These are phyloP conservation scores for Diaperis boleti DNA, from an alignment of 2,888 invertebrate genomes.

Conservation along the genomic window DNA sequence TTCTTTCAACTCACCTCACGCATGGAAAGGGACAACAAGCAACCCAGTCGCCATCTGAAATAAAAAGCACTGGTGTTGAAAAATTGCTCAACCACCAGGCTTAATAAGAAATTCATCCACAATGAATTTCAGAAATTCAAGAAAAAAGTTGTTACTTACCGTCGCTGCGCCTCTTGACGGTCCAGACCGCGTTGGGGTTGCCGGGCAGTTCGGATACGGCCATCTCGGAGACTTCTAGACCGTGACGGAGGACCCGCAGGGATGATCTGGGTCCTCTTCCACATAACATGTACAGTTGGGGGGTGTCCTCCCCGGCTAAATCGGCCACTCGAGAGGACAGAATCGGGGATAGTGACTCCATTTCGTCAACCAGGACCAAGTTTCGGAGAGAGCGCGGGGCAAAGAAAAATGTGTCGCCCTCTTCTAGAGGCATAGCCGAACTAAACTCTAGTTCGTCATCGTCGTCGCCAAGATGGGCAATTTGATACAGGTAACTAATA, in stretches of 20 bases:
- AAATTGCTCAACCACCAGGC: slow-evolving; percentile 73
- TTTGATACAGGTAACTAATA: slow-evolving; percentile 93
- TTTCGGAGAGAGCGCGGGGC: slow-evolving; percentile 94
- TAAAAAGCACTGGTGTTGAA: slow-evolving; percentile 90
- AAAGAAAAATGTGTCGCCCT: slow-evolving; percentile 99
- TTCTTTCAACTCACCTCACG: slow-evolving; percentile 46
- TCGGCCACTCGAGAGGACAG: slow-evolving; percentile 86
- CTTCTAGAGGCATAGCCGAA: slow-evolving; percentile 97
- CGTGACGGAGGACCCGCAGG: slow-evolving; percentile 92
- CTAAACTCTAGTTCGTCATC: slow-evolving; percentile 99
- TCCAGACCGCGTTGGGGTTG: slow-evolving; percentile 99
- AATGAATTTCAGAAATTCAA: slow-evolving; percentile 33
- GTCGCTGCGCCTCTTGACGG: slow-evolving; percentile 95
- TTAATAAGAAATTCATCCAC: slow-evolving; percentile 56
- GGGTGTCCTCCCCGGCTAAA: slow-evolving; percentile 98
- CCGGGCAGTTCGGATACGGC: slow-evolving; percentile 99
- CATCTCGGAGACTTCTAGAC: slow-evolving; percentile 99
- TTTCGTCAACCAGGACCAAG: slow-evolving; percentile 95
- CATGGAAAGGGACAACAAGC: slow-evolving; percentile 12
- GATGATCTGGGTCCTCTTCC: slow-evolving; percentile 96
- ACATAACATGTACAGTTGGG: slow-evolving; percentile 96
- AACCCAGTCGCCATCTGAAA: slow-evolving; percentile 53
- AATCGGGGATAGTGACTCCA: slow-evolving; percentile 96
- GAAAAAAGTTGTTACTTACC: slow-evolving; percentile 76
- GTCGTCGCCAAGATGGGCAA: slow-evolving; percentile 98